Evolutionary conservation across 2,797 vertebrate species (phyloP).

Genomic region (Psittacula echo): DNA sequence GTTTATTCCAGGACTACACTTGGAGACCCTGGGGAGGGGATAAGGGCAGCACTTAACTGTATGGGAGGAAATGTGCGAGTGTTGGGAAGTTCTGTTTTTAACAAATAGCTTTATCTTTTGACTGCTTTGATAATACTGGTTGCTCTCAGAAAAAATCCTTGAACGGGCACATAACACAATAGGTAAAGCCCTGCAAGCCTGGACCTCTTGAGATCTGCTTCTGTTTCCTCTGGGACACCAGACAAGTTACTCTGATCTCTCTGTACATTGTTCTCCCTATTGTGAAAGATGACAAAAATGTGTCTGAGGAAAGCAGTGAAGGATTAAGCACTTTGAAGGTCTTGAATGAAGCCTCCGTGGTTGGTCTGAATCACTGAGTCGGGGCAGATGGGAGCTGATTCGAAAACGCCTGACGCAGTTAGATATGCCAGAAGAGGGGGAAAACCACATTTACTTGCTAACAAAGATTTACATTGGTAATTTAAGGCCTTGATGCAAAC

Average conservation of each 20-base stretch:
- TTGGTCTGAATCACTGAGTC: neutral
- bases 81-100: conserved; percentile 47
- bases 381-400: neutral
- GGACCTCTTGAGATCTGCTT: neutral
- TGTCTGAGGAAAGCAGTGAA: neutral
- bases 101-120: conserved; percentile 17
- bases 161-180: neutral
- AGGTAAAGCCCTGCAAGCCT: neutral
- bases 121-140: neutral
- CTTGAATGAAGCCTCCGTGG: neutral
- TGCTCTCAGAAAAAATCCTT: conserved; percentile 29
- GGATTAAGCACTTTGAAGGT: neutral
- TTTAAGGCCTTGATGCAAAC: neutral
- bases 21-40: neutral
- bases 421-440: neutral
- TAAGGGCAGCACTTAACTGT: neutral
- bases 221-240: neutral
- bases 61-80: neutral
- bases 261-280: neutral
- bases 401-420: neutral
- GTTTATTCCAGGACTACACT: neutral
- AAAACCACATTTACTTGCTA: neutral
- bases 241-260: neutral
- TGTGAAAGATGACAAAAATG: conserved; percentile 8
- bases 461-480: neutral